Evolutionary conservation across 2,888 invertebrate species (phyloP), one percentile per base, ranked within the genome.

Genomic region (Troglohyphantes excavatus): DNA sequence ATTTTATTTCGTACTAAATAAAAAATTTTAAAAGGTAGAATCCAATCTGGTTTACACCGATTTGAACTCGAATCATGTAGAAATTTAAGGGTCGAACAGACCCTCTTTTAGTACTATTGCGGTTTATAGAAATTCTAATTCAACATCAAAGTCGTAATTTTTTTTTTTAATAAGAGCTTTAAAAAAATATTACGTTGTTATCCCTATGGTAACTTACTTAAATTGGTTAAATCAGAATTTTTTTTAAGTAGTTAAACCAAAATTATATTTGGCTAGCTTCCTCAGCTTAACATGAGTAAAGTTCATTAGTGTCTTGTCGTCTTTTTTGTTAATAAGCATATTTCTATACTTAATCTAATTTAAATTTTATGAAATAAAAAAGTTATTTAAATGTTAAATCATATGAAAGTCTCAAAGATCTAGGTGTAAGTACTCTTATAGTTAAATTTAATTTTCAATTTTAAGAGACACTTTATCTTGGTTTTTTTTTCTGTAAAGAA

Each of bases 31-130:
- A 91, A 93, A 96, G 96, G 96, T 96, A 96, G 95, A 96, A 96
- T 95, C 96, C 96, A 95, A 96, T 96, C 96, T 96, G 96, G 96
- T 95, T 96, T 93, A 96, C 95, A 94, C 96, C 96, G 96, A 96
- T 96, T 95, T 96, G 95, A 96, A 96, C 96, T 96, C 96, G 96
- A 96, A 96, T 96, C 96, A 96, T 96, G 96, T 96, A 96, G 96
- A 95, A 95, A 95, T 95, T 96, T 95, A 96, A 96, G 95, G 95
- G 96, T 96, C 96, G 96, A 95, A 96, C 95, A 94, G 94, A 94
- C 89, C 92, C 82, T 91, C 91, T 87, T 91, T 94, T 94, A 95
- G 94, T 95, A 95, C 95, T 94, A 94, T 95, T 96, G 93, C 96
- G 95, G 95, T 95, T 94, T 95, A 95, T 94, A 94, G 95, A 94